These are phyloP conservation scores for Cerastis leucographa DNA, from an alignment of 2,888 invertebrate genomes.

Conservation along the genomic window DNA sequence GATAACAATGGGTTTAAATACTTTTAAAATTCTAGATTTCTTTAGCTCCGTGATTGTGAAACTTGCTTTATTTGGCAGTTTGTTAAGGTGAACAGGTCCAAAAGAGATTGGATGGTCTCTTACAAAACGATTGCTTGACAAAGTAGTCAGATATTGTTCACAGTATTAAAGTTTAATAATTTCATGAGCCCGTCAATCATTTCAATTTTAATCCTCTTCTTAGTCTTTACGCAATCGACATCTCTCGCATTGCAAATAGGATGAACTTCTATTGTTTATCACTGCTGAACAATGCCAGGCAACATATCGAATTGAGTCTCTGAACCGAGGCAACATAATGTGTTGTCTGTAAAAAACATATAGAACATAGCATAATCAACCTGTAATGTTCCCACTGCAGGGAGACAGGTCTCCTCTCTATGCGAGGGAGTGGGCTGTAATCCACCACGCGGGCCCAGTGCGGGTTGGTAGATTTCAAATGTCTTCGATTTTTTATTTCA, in stretches of 20 bases:
- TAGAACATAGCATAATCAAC: no score
- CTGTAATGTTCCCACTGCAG: no score
- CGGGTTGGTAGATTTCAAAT: no score
- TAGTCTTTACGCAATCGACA: background rate
- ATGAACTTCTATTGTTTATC: slow-evolving; percentile 39
- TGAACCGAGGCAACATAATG: background rate
- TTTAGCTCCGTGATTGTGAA: background rate
- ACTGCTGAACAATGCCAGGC: slow-evolving; percentile 4
- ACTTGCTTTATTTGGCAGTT: slow-evolving; percentile 22
- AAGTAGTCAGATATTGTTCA: slow-evolving; percentile 6
- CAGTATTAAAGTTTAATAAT: background rate
- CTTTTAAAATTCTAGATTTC: slow-evolving; percentile 17
- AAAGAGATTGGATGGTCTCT: slow-evolving; percentile 19
- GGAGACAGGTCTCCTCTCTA: no score
- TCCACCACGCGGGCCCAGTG: no score
- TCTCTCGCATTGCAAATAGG: slow-evolving; percentile 1
- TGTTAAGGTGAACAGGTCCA: slow-evolving; percentile 23
- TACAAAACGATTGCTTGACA: background rate
- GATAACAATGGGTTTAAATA: background rate
- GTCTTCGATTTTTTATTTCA: no score
- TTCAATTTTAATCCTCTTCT: background rate
- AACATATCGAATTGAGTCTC: background rate
- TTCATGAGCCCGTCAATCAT: background rate
- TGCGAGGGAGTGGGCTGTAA: no score
- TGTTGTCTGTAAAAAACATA: background rate